A percentile compares a stretch with the other conserved stretches of the same genome.
Evolutionary conservation across 2,888 invertebrate species (phyloP).

Genomic region (Amphiduros pacificus): DNA sequence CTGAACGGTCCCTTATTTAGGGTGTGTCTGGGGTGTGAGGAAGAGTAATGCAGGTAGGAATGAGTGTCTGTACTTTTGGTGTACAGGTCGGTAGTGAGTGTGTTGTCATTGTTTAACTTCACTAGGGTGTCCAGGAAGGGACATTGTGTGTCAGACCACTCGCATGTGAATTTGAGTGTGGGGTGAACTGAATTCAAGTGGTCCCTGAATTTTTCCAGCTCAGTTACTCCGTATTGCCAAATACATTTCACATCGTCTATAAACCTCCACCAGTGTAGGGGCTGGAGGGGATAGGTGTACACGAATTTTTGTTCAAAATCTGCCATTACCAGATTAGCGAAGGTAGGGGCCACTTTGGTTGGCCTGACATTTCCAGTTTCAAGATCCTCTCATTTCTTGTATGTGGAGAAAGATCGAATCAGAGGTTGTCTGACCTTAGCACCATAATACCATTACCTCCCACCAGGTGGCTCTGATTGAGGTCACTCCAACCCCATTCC

Average conservation of each 20-base stretch:
- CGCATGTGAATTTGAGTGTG: background rate
- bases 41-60: background rate
- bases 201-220: background rate
- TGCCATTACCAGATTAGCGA: constrained; percentile 2
- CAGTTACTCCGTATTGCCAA: background rate
- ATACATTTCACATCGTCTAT: constrained; percentile 1
- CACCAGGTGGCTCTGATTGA: no score
- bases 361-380: constrained; percentile 6
- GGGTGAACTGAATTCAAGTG: background rate
- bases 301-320: background rate
- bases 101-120: background rate
- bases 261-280: background rate
- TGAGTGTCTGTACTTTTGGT: background rate
- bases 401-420: no score
- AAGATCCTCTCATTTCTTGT: no score
- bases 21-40: background rate
- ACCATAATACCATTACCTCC: no score
- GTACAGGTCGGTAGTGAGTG: background rate
- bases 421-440: background rate
- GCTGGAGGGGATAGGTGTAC: background rate
- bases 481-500: no score
- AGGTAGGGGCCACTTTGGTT: constrained; percentile 1
- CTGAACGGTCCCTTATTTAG: background rate
- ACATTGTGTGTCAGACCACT: background rate
- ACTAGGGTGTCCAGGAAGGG: constrained; percentile 2